Base-by-base conservation (phyloP, 1,140 invertebrate species). In the Bombus waltoni region DNA sequence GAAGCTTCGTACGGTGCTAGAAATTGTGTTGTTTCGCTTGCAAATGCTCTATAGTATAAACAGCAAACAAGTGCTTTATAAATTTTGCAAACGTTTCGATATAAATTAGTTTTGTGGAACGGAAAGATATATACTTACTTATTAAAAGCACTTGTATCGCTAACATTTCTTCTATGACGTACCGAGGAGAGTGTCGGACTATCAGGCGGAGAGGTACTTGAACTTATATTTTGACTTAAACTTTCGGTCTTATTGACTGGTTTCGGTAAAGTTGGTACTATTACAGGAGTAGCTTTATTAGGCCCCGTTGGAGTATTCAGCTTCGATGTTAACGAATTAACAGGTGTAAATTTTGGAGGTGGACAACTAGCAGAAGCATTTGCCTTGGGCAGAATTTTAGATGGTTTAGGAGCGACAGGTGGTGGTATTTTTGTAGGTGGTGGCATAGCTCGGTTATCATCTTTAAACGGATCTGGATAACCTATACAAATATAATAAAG, bases 91-190 rank as follows among this genome's bases (percentile, higher is more conserved):
- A 76, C 35, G 11, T 28, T 35, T 32, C 9, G 40, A 44, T 11
- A 40, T 71, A 28, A 42, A 42, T 42, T n/a, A n/a, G 32, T 76
- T 38, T 83, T 35, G 15, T 53, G 57, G 0, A 73, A 73, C 47
- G 2, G 47, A 9, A 47, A 44, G 0, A 40, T n/a, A 70, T 40
- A 38, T n/a, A 28, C 96, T 95, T 96, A 98, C 97, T 97, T 98
- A 92, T 97, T 98, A 92, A 98, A 97, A 88, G 97, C 97, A 74
- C 97, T 98, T 2, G 98, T 98, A 93, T 98, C 98, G 93, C 97
- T 98, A 91, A 98, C 97, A 93, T 98, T 98, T 68, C 98, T 96
- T 65, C 98, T 94, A 94, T 98, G 98, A 15, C 96, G 95, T 59
- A 94, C 96, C 5, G 95, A 93, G 88, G 86, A 94, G 73, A 90